Conservation (phyloP, 1,140 invertebrate genomes). For the Dermatophagoides farinae region DNA sequence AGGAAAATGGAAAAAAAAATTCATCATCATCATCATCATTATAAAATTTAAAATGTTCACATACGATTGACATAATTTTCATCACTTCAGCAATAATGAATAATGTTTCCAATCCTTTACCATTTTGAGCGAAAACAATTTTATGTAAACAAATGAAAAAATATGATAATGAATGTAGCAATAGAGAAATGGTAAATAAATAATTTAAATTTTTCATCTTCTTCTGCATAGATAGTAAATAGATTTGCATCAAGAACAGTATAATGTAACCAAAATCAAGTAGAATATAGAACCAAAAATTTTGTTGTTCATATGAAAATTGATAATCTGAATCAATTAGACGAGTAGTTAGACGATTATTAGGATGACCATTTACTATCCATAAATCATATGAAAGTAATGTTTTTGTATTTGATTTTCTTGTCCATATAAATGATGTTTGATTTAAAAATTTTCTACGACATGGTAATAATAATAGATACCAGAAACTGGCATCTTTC, state of each 20-base stretch:
- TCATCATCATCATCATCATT: too few species aligned
- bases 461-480: slow-evolving; percentile 77
- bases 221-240: slow-evolving; percentile 60
- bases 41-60: slow-evolving; percentile 16
- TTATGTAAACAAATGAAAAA: slow-evolving; percentile 69
- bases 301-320: slow-evolving; percentile 81
- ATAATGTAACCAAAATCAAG: slow-evolving; percentile 72
- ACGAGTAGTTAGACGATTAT: slow-evolving; percentile 40
- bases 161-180: slow-evolving; percentile 61
- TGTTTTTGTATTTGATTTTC: neutral
- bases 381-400: slow-evolving; percentile 73
- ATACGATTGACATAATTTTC: slow-evolving; percentile 66
- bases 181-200: slow-evolving; percentile 63
- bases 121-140: slow-evolving; percentile 69
- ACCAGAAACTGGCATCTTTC: slow-evolving; percentile 83
- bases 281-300: slow-evolving; percentile 45
- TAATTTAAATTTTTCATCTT: slow-evolving; percentile 77
- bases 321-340: slow-evolving; percentile 60
- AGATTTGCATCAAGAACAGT: slow-evolving; percentile 64
- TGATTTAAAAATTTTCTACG: slow-evolving; percentile 39
- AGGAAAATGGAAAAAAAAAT: slow-evolving; percentile 24
- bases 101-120: slow-evolving; percentile 54
- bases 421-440: neutral
- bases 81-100: slow-evolving; percentile 69
- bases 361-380: slow-evolving; percentile 86